Percentiles rank a stretch among this genome's conserved stretches.
Conservation (phyloP, 2,113 vertebrate genomes). For the Brienomyrus longianalis region DNA sequence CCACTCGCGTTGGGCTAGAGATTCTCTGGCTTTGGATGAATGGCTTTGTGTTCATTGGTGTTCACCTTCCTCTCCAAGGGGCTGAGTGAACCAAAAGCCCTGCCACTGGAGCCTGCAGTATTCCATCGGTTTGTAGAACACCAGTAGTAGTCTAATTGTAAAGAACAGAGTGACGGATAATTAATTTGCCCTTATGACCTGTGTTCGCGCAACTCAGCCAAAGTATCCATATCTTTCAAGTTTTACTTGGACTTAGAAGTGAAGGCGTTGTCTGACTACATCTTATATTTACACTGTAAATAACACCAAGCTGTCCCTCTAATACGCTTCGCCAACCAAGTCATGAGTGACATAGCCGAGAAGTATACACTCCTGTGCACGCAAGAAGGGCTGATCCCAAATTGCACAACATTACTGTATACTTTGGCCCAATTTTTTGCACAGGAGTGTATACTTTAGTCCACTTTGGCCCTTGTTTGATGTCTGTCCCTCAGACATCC, state of each 20-base stretch:
- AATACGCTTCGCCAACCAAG: not conserved
- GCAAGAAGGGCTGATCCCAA: not conserved
- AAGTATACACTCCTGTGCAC: not conserved
- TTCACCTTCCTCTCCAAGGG: not conserved
- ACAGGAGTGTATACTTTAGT: not conserved
- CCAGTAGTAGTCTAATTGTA: not conserved
- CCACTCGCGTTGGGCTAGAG: not conserved
- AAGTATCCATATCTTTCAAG: not conserved
- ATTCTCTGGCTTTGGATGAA: not conserved
- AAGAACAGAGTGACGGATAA: not conserved
- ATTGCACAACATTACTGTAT: not conserved
- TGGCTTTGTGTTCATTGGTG: not conserved
- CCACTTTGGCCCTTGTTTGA: not conserved
- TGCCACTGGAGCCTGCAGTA: not conserved
- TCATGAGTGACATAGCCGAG: not conserved
- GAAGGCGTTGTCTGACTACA: not conserved
- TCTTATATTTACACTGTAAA: not conserved
- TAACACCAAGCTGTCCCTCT: not conserved
- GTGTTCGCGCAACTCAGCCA: not conserved
- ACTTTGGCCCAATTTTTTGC: not conserved
- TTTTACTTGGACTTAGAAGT: not conserved
- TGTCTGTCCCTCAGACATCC: not conserved
- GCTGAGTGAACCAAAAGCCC: not conserved
- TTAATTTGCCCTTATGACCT: not conserved
- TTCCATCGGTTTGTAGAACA: not conserved